Conservation (phyloP, 92 coral and sea anemone genomes). For the Micromussa lordhowensis region DNA sequence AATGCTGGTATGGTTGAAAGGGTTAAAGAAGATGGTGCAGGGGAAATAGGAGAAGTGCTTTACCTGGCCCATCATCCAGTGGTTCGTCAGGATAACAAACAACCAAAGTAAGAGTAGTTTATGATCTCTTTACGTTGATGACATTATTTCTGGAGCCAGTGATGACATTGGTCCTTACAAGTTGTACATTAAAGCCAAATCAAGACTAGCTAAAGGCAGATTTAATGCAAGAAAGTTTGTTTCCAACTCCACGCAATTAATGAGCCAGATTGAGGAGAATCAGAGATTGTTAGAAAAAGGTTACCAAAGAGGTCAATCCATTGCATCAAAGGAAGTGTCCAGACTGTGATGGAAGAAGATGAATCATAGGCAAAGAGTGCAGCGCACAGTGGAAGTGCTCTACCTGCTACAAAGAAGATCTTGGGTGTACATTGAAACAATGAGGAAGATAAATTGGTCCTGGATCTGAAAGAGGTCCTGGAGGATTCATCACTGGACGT, state of each 20-base stretch:
- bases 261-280: no score
- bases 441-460: constrained; percentile 43
- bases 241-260: constrained; percentile 21
- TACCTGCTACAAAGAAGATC: constrained; percentile 32
- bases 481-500: no score
- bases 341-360: constrained; percentile 31
- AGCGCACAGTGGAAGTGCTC: constrained; percentile 16
- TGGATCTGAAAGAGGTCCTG: no score
- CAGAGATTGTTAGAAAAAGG: no score
- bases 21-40: neutral
- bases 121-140: no score
- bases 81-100: constrained; percentile 34
- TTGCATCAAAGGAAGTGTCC: neutral
- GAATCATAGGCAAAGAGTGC: constrained; percentile 48
- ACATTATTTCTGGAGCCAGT: neutral
- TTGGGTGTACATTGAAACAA: constrained; percentile 60
- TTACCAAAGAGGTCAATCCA: neutral
- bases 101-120: constrained; percentile 56
- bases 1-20: constrained; percentile 33
- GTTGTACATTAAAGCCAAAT: neutral
- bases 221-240: constrained; percentile 29
- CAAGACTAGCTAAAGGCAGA: constrained; percentile 4
- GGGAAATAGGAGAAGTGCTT: constrained; percentile 29
- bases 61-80: constrained; percentile 60
- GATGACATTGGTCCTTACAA: no score